Evolutionary conservation across 2,797 vertebrate species (phyloP).

Genomic region (Rousettus madagascariensis): DNA sequence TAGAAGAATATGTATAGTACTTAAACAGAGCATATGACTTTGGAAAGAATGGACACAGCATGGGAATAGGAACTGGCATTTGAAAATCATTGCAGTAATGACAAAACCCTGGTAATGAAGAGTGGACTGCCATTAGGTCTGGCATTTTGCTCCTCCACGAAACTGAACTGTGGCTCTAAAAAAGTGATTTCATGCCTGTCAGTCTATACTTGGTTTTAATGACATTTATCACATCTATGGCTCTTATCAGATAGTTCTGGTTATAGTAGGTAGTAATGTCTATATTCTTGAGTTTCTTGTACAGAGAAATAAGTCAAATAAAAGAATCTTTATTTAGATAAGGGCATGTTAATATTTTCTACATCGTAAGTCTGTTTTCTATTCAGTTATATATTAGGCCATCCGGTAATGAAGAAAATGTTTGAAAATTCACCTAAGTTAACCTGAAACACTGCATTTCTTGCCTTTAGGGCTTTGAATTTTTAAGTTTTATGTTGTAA

Average conservation of each 20-base stretch:
- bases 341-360: background rate
- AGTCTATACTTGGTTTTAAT: background rate
- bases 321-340: background rate
- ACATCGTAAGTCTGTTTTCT: constrained; percentile 25
- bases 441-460: background rate
- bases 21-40: background rate
- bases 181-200: background rate
- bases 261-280: background rate
- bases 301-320: background rate
- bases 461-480: constrained; percentile 30
- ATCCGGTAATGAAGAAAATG: background rate
- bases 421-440: constrained; percentile 15
- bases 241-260: background rate
- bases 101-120: background rate
- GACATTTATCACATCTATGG: background rate
- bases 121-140: background rate
- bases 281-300: background rate
- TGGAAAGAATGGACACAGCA: background rate
- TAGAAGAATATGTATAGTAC: background rate
- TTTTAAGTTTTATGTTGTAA: constrained; percentile 11
- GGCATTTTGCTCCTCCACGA: background rate
- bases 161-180: background rate
- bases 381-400: background rate
- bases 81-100: background rate
- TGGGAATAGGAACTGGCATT: background rate